These are phyloP conservation scores for Magallana nippona DNA, from an alignment of 2,888 invertebrate species.

Conservation along the genomic window DNA sequence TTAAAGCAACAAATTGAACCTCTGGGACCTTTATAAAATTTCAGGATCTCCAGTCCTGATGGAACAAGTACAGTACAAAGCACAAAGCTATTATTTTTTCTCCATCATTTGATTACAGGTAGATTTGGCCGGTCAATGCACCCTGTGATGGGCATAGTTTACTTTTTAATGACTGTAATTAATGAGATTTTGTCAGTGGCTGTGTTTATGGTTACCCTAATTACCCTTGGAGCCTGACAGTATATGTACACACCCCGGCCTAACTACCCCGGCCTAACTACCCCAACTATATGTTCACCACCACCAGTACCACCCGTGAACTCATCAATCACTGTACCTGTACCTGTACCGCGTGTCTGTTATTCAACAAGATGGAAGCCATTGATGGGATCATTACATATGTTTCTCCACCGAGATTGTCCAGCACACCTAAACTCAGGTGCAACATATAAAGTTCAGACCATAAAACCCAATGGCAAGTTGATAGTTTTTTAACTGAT, in stretches of 20 bases:
- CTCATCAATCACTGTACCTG: conserved; percentile 3
- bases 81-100: no score
- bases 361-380: background rate
- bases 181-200: background rate
- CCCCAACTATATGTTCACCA: background rate
- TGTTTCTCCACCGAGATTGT: background rate
- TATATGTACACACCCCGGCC: background rate
- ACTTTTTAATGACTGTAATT: conserved; percentile 18
- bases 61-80: no score
- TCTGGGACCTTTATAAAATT: no score
- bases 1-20: no score
- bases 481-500: no score
- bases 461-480: no score
- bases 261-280: background rate
- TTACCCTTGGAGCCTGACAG: background rate
- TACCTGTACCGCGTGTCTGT: background rate
- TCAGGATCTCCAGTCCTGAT: no score
- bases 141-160: background rate
- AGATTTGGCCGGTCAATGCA: background rate
- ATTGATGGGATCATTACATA: background rate
- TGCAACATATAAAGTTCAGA: background rate
- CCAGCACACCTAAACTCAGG: background rate
- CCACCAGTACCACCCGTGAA: no score
- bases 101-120: background rate
- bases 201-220: background rate